phyloP scores from a whole-genome alignment of 1,140 invertebrate genomes.

The Trachymyrmex cornetzi region DNA sequence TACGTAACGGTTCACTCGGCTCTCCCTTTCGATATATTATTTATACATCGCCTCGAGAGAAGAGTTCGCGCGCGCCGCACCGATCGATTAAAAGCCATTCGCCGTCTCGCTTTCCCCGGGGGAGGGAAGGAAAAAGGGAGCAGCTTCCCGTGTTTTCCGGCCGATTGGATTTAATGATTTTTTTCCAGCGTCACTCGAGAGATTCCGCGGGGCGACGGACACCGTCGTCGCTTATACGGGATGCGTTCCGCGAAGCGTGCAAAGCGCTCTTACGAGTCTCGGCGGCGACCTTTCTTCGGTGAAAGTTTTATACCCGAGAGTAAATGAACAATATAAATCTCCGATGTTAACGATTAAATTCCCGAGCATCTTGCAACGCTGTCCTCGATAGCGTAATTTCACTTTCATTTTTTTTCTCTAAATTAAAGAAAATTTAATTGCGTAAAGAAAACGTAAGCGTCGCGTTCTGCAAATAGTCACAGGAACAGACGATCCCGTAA shows the following conservation, averaged over 20 bases:
- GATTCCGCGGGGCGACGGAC: slow-evolving; percentile 47
- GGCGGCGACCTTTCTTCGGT: slow-evolving; percentile 29
- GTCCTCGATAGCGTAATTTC: no score
- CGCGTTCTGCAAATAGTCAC: not conserved
- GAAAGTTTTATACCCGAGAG: slow-evolving; percentile 32
- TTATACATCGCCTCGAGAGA: slow-evolving; percentile 26
- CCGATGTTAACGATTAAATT: not conserved
- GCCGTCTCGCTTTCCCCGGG: slow-evolving; percentile 45
- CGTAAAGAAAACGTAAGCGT: not conserved
- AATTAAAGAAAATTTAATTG: slow-evolving; percentile 16
- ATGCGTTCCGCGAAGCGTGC: slow-evolving; percentile 40
- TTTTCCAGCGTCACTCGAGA: slow-evolving; percentile 25
- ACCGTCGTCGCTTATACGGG: slow-evolving; percentile 8
- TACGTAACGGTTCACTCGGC: not conserved
- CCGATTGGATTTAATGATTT: slow-evolving; percentile 60
- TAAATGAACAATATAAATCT: slow-evolving; percentile 33
- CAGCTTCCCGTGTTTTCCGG: slow-evolving; percentile 48
- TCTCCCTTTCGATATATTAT: slow-evolving; percentile 57
- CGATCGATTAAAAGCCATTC: slow-evolving; percentile 51
- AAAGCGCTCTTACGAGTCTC: slow-evolving; percentile 25
- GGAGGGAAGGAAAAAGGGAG: not conserved
- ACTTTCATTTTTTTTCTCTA: not conserved
- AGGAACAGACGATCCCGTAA: not conserved
- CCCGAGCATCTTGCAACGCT: not conserved
- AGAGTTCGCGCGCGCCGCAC: slow-evolving; percentile 26